A percentile compares a stretch with the other conserved stretches of the same genome.
These are phyloP conservation scores for Drosophila kepulauana DNA, from an alignment of 1,140 invertebrate species.

Conservation along the genomic window DNA sequence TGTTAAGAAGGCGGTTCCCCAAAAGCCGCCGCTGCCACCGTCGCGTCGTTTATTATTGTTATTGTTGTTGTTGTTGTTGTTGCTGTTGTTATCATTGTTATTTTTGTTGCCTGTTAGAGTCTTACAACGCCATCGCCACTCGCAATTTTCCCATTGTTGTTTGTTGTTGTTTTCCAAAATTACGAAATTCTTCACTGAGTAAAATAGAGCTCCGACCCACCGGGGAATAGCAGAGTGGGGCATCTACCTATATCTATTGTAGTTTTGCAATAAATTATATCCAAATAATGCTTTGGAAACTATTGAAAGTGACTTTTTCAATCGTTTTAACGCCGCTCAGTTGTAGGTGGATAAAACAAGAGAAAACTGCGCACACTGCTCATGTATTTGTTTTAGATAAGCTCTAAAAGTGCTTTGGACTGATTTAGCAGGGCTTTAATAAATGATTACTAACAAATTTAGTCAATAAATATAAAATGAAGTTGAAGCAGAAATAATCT, in stretches of 20 bases:
- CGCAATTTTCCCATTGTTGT: constrained; percentile 57
- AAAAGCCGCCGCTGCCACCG: constrained; percentile 32
- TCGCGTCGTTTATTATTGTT: constrained; percentile 35
- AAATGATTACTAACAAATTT: neutral
- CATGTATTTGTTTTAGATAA: neutral
- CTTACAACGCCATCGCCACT: constrained; percentile 20
- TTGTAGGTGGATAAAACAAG: neutral
- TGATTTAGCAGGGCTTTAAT: too few relatives aligned
- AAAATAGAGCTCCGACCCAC: constrained; percentile 15
- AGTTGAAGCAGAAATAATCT: too few relatives aligned
- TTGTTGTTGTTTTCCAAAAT: constrained; percentile 43
- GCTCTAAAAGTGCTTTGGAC: neutral
- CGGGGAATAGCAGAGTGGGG: neutral
- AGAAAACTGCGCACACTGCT: neutral
- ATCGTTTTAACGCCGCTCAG: neutral
- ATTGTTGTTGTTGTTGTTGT: constrained; percentile 16
- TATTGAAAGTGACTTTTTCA: constrained; percentile 13
- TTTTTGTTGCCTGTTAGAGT: constrained; percentile 22
- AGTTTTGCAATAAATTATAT: constrained; percentile 45
- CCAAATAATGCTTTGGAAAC: constrained; percentile 12
- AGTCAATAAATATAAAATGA: too few relatives aligned
- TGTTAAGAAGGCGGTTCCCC: constrained; percentile 50
- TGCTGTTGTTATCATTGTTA: constrained; percentile 24
- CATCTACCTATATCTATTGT: constrained; percentile 26
- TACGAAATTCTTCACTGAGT: constrained; percentile 51